phyloP scores from a whole-genome alignment of 2,888 invertebrate species.

The Cephus nigrinus region DNA sequence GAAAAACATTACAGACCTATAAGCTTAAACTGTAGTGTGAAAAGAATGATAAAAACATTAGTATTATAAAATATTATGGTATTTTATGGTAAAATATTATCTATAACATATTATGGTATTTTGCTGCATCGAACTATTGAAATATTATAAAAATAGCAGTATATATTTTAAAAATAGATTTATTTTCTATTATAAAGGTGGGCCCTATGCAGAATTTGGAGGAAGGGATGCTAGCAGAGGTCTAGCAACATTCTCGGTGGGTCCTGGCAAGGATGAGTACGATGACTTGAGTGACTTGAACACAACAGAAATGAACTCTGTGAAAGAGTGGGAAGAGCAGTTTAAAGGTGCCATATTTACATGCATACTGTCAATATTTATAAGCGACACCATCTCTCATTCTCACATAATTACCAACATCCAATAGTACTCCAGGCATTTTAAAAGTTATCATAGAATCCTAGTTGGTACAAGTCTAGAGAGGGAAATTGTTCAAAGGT shows the following conservation, averaged over 20 bases:
- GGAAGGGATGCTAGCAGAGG: constrained; percentile 96
- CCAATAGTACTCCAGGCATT: background rate
- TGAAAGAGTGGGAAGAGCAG: constrained; percentile 97
- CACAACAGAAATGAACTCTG: constrained; percentile 93
- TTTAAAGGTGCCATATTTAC: constrained; percentile 80
- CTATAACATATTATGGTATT: background rate
- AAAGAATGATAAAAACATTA: background rate
- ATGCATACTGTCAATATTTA: background rate
- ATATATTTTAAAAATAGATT: background rate
- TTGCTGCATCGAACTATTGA: background rate
- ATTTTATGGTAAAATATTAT: background rate
- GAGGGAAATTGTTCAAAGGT: background rate
- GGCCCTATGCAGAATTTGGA: constrained; percentile 94
- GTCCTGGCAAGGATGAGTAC: constrained; percentile 84
- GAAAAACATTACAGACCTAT: background rate
- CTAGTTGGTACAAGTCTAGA: background rate
- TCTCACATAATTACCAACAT: background rate
- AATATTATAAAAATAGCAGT: background rate
- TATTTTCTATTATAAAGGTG: constrained; percentile 72
- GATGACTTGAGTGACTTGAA: constrained; percentile 96
- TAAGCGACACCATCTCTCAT: background rate
- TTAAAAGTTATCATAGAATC: background rate
- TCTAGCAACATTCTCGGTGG: constrained; percentile 91
- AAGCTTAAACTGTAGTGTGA: background rate
- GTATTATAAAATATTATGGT: background rate